Base-by-base conservation (phyloP, 1,140 invertebrate genomes). In the Aphaenogaster floridana region DNA sequence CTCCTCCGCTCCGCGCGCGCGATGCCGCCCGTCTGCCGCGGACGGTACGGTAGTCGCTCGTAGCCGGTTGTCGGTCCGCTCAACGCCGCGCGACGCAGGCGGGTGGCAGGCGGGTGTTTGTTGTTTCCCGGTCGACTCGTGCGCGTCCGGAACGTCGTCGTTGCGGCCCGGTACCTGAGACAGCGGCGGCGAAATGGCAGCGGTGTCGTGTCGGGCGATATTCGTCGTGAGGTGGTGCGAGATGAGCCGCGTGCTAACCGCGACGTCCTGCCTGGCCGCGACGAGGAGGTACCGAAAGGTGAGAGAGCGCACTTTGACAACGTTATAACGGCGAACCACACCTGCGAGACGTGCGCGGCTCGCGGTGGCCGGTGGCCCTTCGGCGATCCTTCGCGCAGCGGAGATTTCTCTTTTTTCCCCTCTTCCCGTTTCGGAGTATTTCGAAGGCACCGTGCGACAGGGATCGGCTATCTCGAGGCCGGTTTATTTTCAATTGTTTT, bases 241-340 rank as follows among this genome's bases (percentile, higher is more conserved):
- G 71, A 87, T 94, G 68, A 91, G 88, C 81, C 93, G 94, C 86
- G 91, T 93, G 64, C 78, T 95, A 68, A 91, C 91, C 86, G 90
- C 93, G 68, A 91, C 91, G 79, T 92, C 93, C 72, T 89, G 78
- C 81, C 84, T 94, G 68, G 83, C 91, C 28, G 86, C 92, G 21
- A 91, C 91, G 39, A 94, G 91, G 39, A 93, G 87, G 59, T 94
- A 92, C 71, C 88, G 88, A 39, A 93, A 95, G 71, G 94, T 95
- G 86, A 94, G 93, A 21, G 39, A 45, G 4, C 64, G 17, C 17
- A 15, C 13, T 3, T 66, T 66, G 36, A 42, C 39, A 45, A n/a
- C 94, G 17, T 52, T 50, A 57, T 77, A 28, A 48, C 71, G 61
- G 13, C 28, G 78, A 69, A 54, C 36, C 63, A 21, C 61, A 68